Base-by-base conservation (phyloP, 1,140 invertebrate species). In the Bemisia tabaci region DNA sequence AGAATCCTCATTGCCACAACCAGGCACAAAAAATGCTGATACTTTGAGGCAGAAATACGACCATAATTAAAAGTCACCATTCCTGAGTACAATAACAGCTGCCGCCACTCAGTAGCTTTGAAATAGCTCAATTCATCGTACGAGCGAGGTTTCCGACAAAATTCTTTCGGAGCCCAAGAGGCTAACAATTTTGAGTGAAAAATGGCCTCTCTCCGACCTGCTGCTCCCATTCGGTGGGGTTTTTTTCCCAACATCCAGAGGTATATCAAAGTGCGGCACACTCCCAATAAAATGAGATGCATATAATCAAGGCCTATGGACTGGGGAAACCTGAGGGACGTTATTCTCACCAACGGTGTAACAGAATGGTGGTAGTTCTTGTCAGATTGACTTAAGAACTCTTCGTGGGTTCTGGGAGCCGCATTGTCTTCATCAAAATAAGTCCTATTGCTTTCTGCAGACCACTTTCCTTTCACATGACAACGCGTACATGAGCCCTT, bases 51-150 rank as follows among this genome's bases (percentile, higher is more conserved):
- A 25, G 2, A 26, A 21, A 68, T 33, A 21, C 59, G 60, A 63
- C 67, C 60, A n/a, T n/a, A n/a, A 69, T 69, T 70, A n/a, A 75
- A 71, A 24, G 75, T 74, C 22, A 77, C 68, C 60, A 75, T 73
- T 9, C 78, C 79, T 24, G 72, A 73, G 68, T 79, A 79, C 17
- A 79, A 65, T 21, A 79, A 62, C 71, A 79, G 79, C 22, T 73
- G 71, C 39, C 78, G 67, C 63, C 72, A 75, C 67, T 75, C 73
- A 39, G 73, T 76, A 24, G 74, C 74, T 70, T 77, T 77, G 70
- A 70, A 77, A 17, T 48, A 48, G 33, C 33, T 9, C 5, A 48
- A 5, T 48, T 48, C 33, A 9, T 48, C 33, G 5, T 5, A 5
- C 17, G 33, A 48, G 5, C 33, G 33, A 48, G 33, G 33, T 48